Percentiles rank a stretch among this genome's conserved stretches.
phyloP scores from a whole-genome alignment of 2,888 invertebrate species.

The Leptopilina syphax region DNA sequence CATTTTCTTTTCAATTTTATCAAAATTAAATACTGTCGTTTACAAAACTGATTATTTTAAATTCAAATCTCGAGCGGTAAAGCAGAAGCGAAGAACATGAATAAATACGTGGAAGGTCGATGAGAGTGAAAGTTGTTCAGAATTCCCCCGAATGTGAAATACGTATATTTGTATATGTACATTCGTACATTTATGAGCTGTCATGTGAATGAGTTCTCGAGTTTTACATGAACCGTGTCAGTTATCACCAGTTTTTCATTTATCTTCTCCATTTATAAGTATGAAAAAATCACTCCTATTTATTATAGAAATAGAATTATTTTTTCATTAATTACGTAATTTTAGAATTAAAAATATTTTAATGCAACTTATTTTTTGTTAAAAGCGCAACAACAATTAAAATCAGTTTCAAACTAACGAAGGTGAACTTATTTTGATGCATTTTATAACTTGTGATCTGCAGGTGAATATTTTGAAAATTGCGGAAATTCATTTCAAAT shows the following conservation, averaged over 20 bases:
- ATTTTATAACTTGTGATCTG: too few relatives aligned
- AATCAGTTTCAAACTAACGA: too few relatives aligned
- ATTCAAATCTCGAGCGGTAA: slow-evolving; percentile 9
- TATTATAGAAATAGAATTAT: neutral
- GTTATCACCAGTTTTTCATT: slow-evolving; percentile 1
- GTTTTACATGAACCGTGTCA: slow-evolving; percentile 28
- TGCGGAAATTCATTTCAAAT: too few relatives aligned
- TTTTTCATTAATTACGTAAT: neutral
- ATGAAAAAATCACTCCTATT: neutral
- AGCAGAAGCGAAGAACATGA: neutral
- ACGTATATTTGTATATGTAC: neutral
- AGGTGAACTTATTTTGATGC: too few relatives aligned
- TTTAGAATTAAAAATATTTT: too few relatives aligned
- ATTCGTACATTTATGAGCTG: neutral
- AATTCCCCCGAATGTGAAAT: slow-evolving; percentile 16
- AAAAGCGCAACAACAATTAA: too few relatives aligned
- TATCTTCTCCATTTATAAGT: slow-evolving; percentile 13
- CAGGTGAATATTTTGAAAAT: too few relatives aligned
- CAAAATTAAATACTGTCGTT: too few relatives aligned
- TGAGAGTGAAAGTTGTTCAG: slow-evolving; percentile 18
- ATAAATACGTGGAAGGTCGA: slow-evolving; percentile 9
- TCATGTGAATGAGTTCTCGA: slow-evolving; percentile 35
- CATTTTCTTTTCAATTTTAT: too few relatives aligned
- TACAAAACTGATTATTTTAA: too few relatives aligned
- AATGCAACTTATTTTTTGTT: too few relatives aligned